These are phyloP conservation scores for Theretra japonica DNA, from an alignment of 2,888 invertebrate genomes.

Conservation along the genomic window DNA sequence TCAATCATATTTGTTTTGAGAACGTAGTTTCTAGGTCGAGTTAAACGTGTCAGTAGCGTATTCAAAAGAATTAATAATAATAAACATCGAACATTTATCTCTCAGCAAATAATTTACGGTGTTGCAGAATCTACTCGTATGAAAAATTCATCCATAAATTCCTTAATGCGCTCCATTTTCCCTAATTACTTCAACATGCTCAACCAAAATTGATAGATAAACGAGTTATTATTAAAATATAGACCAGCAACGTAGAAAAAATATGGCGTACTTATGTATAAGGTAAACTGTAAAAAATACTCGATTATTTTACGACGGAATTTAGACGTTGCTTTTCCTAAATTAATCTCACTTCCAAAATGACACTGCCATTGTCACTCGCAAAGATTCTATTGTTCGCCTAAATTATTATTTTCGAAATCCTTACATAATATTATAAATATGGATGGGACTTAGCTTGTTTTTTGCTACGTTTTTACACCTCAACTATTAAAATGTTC, in stretches of 20 bases:
- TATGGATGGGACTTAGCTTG: too few relatives aligned
- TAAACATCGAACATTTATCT: background rate
- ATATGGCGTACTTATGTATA: too few relatives aligned
- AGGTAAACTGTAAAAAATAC: too few relatives aligned
- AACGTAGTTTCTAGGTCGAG: constrained; percentile 26
- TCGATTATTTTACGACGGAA: too few relatives aligned
- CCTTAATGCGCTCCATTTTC: background rate
- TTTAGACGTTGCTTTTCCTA: too few relatives aligned
- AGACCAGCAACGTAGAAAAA: background rate
- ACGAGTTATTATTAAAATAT: background rate
- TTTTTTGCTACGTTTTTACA: too few relatives aligned
- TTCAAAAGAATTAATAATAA: constrained; percentile 19
- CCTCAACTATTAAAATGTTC: too few relatives aligned
- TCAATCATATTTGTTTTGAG: constrained; percentile 26
- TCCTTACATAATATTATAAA: too few relatives aligned
- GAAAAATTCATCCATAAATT: background rate
- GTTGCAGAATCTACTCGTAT: background rate
- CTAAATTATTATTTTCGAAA: too few relatives aligned
- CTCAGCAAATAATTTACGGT: background rate
- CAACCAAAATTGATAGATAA: background rate
- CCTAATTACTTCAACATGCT: background rate
- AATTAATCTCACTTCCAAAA: too few relatives aligned
- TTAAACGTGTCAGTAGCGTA: constrained; percentile 21
- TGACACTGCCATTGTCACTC: too few relatives aligned
- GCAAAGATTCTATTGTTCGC: too few relatives aligned